Base-by-base conservation (phyloP, 2,797 vertebrate species). In the Oryzias sinensis region DNA sequence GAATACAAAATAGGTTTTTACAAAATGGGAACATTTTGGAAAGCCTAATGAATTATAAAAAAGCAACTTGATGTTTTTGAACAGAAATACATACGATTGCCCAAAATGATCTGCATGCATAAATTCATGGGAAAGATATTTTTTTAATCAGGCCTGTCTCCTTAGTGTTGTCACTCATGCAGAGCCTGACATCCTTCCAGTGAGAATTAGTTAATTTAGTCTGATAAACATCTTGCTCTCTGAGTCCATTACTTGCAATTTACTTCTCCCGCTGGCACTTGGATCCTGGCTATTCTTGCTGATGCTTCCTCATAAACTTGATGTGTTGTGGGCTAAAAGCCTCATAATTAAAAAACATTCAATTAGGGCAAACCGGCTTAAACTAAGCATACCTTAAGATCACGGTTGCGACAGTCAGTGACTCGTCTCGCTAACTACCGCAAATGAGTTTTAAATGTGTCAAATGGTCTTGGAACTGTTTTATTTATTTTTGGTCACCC, bases 191-290 rank as follows among this genome's bases (percentile, higher is more conserved):
- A 72, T 79, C 68, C 68, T 75, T 65, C 62, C 51, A 13, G 68
- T 74, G 77, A 56, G 73, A 80, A 77, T 78, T 74, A 68, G 65
- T 74, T 87, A 73, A 75, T 87, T 87, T 76, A 74, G 81, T 79
- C 73, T 68, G 74, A 83, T 87, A 83, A 85, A 88, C 78, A 87
- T 85, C 80, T 83, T 49, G 11, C 57, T 70, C 56, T 76, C 67
- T 59, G 70, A 83, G 64, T 87, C 84, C 79, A 87, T 89, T 89
- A 86, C 78, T 84, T 76, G 70, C 69, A 88, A 82, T 85, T 83
- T 86, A 77, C 68, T 69, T 89, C 76, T 86, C 78, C 72, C 72
- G 37, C 53, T 24, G 61, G 72, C 76, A 63, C 73, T 72, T 76
- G 75, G 77, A 88, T 79, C 59, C 69, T 59, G 70, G 81, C 75